phyloP scores from a whole-genome alignment of 92 coral and sea anemone species.

The Blastomussa wellsi region DNA sequence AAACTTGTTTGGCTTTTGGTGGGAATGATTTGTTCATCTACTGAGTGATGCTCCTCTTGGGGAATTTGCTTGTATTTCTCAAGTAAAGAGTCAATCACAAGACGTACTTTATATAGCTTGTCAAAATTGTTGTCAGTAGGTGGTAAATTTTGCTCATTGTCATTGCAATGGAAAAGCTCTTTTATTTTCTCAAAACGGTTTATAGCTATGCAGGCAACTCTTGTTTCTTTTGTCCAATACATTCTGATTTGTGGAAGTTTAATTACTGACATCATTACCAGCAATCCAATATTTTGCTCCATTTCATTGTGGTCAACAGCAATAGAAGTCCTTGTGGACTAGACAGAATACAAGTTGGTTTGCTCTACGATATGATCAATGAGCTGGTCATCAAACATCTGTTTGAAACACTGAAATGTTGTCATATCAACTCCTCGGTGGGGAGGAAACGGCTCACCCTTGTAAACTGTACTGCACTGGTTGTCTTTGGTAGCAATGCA shows the following conservation, averaged over 20 bases:
- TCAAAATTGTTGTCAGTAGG: constrained; percentile 16
- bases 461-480: constrained; percentile 24
- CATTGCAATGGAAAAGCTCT: constrained; percentile 28
- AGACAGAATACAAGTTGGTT: constrained; percentile 32
- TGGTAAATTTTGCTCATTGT: constrained; percentile 31
- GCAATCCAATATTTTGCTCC: background rate
- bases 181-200: constrained; percentile 36
- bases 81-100: constrained; percentile 21
- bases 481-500: background rate
- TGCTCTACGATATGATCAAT: constrained; percentile 34
- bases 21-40: constrained; percentile 44
- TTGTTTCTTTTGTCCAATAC: constrained; percentile 36
- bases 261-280: constrained; percentile 38
- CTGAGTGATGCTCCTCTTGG: constrained; percentile 30
- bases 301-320: constrained; percentile 24
- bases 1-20: constrained; percentile 23
- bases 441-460: constrained; percentile 46
- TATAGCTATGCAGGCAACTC: constrained; percentile 32
- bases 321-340: constrained; percentile 25
- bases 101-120: constrained; percentile 36
- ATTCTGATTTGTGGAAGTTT: constrained; percentile 28
- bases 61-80: constrained; percentile 32
- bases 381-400: constrained; percentile 25
- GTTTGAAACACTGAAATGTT: constrained; percentile 27
- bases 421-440: constrained; percentile 20